Evolutionary conservation across 2,113 vertebrate species (phyloP).

Genomic region (Edolisoma coerulescens): DNA sequence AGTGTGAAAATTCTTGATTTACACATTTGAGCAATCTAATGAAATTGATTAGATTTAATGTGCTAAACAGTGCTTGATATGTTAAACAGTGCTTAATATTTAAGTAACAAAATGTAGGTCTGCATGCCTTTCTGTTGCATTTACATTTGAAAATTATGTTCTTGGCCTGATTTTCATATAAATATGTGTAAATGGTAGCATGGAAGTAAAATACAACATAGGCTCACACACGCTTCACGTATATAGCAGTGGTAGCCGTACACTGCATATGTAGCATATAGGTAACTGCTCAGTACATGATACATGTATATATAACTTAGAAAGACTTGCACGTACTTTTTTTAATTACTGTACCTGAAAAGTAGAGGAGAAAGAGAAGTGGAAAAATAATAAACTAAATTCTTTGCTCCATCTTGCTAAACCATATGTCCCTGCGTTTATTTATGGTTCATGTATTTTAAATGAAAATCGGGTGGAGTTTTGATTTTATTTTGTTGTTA

Average conservation of each 20-base stretch:
- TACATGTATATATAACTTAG: neutral
- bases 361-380: neutral
- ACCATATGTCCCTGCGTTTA: neutral
- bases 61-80: neutral
- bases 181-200: neutral
- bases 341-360: neutral
- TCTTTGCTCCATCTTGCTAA: neutral
- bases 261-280: neutral
- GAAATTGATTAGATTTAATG: neutral
- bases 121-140: neutral
- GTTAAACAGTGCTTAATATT: neutral
- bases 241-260: neutral
- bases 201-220: neutral
- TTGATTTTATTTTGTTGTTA: neutral
- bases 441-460: neutral
- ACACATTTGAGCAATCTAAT: neutral
- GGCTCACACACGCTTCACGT: fast-evolving
- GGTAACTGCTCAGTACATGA: neutral
- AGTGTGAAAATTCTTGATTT: neutral
- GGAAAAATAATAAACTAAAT: neutral
- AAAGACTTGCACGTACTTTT: neutral
- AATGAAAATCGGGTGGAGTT: neutral
- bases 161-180: neutral
- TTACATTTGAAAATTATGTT: neutral
- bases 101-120: neutral